A percentile compares a stretch with the other conserved stretches of the same genome.
phyloP scores from a whole-genome alignment of 2,113 vertebrate genomes.

The Forbesichthys papilliferus region DNA sequence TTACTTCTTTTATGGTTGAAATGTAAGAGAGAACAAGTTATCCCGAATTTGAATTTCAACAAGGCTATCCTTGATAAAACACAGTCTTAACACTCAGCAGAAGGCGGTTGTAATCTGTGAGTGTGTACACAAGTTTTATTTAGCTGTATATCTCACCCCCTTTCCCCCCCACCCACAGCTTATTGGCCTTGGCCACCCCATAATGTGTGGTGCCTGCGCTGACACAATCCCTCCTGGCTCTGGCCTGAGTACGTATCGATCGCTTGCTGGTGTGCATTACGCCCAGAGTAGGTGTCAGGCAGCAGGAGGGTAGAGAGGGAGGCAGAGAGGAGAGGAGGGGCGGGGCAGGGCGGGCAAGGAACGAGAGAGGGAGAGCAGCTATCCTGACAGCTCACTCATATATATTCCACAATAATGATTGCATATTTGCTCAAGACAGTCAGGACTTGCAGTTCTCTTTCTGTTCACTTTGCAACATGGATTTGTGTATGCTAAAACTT shows the following conservation, averaged over 20 bases:
- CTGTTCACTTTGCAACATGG: conserved; percentile 15
- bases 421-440: conserved; percentile 18
- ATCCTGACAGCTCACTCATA: conserved; percentile 66
- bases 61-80: conserved; percentile 16
- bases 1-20: conserved; percentile 45
- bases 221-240: conserved; percentile 77
- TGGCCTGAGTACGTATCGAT: conserved; percentile 76
- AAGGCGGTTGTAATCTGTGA: conserved; percentile 23
- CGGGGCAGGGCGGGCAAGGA: conserved; percentile 31
- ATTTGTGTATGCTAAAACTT: not conserved
- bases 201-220: conserved; percentile 74
- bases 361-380: conserved; percentile 57
- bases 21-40: conserved; percentile 54
- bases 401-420: conserved; percentile 44
- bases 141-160: conserved; percentile 31
- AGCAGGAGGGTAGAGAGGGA: conserved; percentile 21
- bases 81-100: conserved; percentile 24
- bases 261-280: conserved; percentile 75
- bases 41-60: conserved; percentile 45
- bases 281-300: conserved; percentile 68
- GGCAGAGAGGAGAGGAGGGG: conserved; percentile 10
- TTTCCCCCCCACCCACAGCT: conserved; percentile 54
- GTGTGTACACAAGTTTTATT: conserved; percentile 51
- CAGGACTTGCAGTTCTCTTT: conserved; percentile 33
- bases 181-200: conserved; percentile 74